phyloP scores from a whole-genome alignment of 2,113 vertebrate species.

The Indicator maculatus region DNA sequence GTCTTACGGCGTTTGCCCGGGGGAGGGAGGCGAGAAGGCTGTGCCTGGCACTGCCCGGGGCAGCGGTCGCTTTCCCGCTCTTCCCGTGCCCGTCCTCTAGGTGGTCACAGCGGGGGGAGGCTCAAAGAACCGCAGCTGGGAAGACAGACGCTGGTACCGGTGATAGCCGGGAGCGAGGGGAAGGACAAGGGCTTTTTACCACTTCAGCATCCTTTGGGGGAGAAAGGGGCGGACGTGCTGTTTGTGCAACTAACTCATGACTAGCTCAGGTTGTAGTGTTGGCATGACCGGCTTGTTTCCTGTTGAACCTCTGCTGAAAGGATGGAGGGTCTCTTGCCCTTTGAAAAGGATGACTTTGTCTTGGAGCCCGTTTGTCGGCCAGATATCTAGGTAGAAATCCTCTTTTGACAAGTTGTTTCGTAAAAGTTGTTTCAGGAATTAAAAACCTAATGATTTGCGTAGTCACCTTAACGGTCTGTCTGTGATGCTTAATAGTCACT shows the following conservation, averaged over 20 bases:
- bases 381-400: rapidly evolving
- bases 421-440: background rate
- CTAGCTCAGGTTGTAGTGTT: background rate
- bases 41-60: background rate
- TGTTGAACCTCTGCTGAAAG: background rate
- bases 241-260: background rate
- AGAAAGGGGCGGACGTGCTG: background rate
- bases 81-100: background rate
- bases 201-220: background rate
- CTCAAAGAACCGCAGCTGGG: background rate
- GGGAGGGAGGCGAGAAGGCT: background rate
- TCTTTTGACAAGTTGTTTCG: background rate
- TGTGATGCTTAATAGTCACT: background rate
- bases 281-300: background rate
- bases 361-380: background rate
- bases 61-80: background rate
- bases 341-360: background rate
- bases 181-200: background rate
- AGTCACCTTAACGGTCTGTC: background rate
- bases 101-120: background rate
- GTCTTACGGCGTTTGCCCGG: background rate
- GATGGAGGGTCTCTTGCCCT: background rate
- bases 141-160: background rate
- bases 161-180: no score
- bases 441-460: background rate